Conservation (phyloP, 2,888 invertebrate species). For the Smittia sp. region DNA sequence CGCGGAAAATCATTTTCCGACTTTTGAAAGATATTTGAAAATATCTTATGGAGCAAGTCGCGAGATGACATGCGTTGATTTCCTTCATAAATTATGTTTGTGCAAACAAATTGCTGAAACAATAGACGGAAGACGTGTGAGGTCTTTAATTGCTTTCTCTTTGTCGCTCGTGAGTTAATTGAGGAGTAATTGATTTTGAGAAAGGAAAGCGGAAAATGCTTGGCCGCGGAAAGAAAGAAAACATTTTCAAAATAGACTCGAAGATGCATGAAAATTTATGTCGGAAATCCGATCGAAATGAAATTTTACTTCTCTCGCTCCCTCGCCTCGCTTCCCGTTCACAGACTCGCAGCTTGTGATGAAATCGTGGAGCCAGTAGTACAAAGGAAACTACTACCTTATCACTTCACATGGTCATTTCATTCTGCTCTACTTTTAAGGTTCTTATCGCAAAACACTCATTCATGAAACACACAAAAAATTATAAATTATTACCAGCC, state of each 20-base stretch:
- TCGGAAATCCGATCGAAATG: constrained; percentile 40
- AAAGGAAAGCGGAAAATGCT: background rate
- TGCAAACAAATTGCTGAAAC: constrained; percentile 16
- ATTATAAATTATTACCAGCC: constrained; percentile 40
- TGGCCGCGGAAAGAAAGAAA: background rate
- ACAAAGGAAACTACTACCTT: constrained; percentile 34
- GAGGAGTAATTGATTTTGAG: constrained; percentile 37
- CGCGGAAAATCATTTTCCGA: background rate
- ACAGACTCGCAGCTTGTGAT: background rate
- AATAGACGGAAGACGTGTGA: constrained; percentile 29
- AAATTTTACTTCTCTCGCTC: constrained; percentile 7
- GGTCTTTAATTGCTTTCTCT: constrained; percentile 40
- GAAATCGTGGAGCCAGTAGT: background rate
- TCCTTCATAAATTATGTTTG: constrained; percentile 24
- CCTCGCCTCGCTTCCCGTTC: background rate
- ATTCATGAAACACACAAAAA: constrained; percentile 35
- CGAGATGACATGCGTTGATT: constrained; percentile 35
- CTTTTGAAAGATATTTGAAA: constrained; percentile 15
- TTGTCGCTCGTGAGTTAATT: constrained; percentile 26
- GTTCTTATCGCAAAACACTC: constrained; percentile 38
- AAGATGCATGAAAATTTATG: constrained; percentile 26
- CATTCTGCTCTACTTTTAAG: constrained; percentile 32
- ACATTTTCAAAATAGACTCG: constrained; percentile 30
- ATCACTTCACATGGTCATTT: constrained; percentile 33
- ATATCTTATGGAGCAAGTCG: constrained; percentile 34